Base-by-base conservation (phyloP, 1,140 invertebrate genomes). In the Adelges cooleyi region DNA sequence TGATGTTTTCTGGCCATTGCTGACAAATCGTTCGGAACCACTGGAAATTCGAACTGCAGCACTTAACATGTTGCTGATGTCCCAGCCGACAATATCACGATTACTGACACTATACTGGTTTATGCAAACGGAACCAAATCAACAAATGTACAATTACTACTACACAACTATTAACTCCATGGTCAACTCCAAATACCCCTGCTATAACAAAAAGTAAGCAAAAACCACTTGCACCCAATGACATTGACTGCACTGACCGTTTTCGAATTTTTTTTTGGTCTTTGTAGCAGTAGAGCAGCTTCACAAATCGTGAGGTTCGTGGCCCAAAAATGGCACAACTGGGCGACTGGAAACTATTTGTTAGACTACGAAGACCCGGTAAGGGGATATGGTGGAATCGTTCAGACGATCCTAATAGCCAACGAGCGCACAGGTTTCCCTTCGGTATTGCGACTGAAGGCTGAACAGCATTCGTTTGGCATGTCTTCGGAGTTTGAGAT, bases 81-180 rank as follows among this genome's bases (percentile, higher is more conserved):
- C 81, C 0, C 79, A 81, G 67, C 82, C 84, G 18, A 78, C 80
- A 1, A 75, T 81, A 13, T 81, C 80, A 15, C 79, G 84, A 46
- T 78, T 87, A 36, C 78, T 85, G 44, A 82, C 82, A 48, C 74
- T 87, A 10, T 83, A 84, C 70, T 82, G 83, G 72, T 84, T 83
- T 68, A 84, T 87, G 71, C 77, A 80, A 70, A 77, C 74, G 4
- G 84, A 84, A 68, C 77, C 77, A 1, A 78, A 78, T 71, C 75
- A 77, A 18, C 84, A 86, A 70, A 74, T 87, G 49, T 83, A 84
- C 66, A 80, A 85, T 70, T 86, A 82, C 71, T 87, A 84, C 77
- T 84, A 84, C 67, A 83, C 84, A 0, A 86, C 83, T 6, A 74
- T 87, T 18, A 84, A 83, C 54, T 86, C 82, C 48, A 74, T 86